These are phyloP conservation scores for Idaea dimidiata DNA, from an alignment of 2,888 invertebrate species.

Conservation along the genomic window DNA sequence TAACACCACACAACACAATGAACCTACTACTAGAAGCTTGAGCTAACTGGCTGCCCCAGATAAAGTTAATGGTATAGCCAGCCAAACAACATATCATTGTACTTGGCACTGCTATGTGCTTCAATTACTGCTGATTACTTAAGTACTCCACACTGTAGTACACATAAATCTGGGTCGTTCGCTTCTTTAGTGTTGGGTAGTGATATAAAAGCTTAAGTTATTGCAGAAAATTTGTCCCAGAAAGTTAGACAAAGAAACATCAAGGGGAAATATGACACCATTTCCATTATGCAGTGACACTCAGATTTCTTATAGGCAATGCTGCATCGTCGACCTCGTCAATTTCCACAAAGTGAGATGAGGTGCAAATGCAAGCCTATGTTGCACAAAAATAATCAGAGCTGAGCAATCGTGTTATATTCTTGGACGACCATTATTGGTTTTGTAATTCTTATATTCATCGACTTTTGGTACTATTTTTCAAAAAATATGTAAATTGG, in stretches of 20 bases:
- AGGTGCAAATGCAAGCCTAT: no score
- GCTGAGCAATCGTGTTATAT: no score
- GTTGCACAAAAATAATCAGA: no score
- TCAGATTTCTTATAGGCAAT: no score
- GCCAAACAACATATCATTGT: slow-evolving; percentile 1
- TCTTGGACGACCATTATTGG: no score
- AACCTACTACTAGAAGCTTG: background rate
- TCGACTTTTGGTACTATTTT: no score
- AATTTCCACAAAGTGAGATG: no score
- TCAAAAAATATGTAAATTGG: no score
- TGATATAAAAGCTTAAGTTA: background rate
- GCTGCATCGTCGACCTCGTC: no score
- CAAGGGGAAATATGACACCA: background rate
- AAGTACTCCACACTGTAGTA: background rate
- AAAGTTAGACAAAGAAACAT: background rate
- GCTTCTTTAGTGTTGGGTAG: background rate
- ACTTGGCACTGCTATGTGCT: background rate
- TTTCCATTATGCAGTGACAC: no score
- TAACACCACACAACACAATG: background rate
- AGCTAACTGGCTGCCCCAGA: background rate
- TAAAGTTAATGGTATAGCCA: slow-evolving; percentile 1
- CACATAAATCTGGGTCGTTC: background rate
- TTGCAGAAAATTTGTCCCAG: background rate
- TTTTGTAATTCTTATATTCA: no score
- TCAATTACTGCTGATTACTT: slow-evolving; percentile 1